A percentile compares a stretch with the other conserved stretches of the same genome.
Evolutionary conservation across 53 echinoderm and acorn worm species (phyloP).

Genomic region (Antedon mediterranea): DNA sequence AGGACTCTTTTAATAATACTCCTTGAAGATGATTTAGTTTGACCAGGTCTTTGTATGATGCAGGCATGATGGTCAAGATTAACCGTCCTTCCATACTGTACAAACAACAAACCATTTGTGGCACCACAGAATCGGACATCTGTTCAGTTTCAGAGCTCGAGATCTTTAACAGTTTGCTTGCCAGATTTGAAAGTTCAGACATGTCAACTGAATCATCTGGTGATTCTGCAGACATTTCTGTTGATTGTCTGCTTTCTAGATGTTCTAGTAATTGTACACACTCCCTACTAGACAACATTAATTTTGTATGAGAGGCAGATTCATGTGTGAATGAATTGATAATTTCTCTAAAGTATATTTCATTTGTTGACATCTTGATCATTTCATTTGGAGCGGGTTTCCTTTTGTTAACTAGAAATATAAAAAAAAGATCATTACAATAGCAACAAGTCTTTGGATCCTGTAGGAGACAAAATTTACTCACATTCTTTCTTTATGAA

Average conservation of each 20-base stretch:
- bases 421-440: not conserved
- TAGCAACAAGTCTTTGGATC: too few species aligned
- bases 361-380: not conserved
- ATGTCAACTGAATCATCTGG: not conserved
- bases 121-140: not conserved
- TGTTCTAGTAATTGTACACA: not conserved
- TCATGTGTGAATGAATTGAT: not conserved
- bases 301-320: conserved; percentile 9
- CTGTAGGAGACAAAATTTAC: too few species aligned
- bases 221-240: not conserved
- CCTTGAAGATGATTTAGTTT: conserved; percentile 7
- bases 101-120: not conserved
- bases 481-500: too few species aligned
- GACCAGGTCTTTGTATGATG: conserved; percentile 55
- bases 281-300: conserved; percentile 63
- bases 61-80: conserved; percentile 51
- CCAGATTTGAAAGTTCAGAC: not conserved
- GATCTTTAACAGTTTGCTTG: not conserved
- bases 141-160: too few species aligned
- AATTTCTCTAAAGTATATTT: not conserved
- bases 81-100: conserved; percentile 4
- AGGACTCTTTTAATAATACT: not conserved
- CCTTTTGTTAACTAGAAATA: not conserved
- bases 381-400: not conserved
- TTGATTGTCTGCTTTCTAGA: not conserved